Percentiles rank a stretch among this genome's conserved stretches.
These are phyloP conservation scores for Phengaris alcon DNA, from an alignment of 2,888 invertebrate genomes.

Conservation along the genomic window DNA sequence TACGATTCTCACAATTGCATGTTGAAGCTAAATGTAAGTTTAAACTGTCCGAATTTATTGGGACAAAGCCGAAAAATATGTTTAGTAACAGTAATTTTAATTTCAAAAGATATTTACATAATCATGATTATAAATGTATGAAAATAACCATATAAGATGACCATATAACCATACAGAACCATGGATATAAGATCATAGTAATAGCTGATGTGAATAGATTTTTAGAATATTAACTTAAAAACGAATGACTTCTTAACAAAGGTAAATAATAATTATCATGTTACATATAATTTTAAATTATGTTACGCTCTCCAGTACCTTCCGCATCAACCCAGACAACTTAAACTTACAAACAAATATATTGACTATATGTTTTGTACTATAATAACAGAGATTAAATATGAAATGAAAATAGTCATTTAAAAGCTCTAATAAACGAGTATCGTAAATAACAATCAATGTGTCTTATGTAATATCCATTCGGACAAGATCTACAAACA, in stretches of 20 bases:
- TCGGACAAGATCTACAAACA: conserved; percentile 22
- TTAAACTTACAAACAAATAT: background rate
- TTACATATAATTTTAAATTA: background rate
- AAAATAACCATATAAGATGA: background rate
- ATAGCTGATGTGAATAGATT: too few species aligned
- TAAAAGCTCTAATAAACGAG: conserved; percentile 52
- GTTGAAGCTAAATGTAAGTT: conserved; percentile 13
- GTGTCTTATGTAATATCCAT: conserved; percentile 21
- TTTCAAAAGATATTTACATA: background rate
- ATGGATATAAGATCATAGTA: background rate
- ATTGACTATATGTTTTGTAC: conserved; percentile 52
- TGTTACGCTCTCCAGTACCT: background rate
- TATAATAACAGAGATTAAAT: conserved; percentile 64
- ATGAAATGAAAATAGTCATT: conserved; percentile 47
- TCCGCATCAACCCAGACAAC: background rate
- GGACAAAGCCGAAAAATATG: background rate
- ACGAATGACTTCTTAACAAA: background rate
- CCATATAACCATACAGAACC: too few species aligned
- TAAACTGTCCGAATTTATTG: background rate
- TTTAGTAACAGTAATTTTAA: background rate
- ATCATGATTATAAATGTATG: background rate
- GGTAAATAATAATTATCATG: background rate
- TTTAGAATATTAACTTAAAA: background rate
- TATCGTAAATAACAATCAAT: conserved; percentile 35
- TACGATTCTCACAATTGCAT: conserved; percentile 27